Conservation (phyloP, 1,140 invertebrate genomes). For the Ctenoplectra terminalis region DNA sequence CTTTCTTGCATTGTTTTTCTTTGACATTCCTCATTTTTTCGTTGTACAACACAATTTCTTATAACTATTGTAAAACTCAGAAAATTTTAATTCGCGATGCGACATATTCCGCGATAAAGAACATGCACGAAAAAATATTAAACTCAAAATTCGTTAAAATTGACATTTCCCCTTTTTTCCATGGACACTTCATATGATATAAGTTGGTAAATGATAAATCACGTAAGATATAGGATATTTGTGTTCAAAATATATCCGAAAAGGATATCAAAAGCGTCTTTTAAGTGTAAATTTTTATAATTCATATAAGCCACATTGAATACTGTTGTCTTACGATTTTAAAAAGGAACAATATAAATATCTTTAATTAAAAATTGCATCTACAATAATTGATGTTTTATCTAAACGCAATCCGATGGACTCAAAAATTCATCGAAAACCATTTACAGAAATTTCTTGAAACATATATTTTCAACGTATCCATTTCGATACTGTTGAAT, state of each 20-base stretch:
- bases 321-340: neutral
- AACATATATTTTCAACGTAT: neutral
- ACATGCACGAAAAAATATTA: no score
- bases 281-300: neutral
- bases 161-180: no score
- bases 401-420: neutral
- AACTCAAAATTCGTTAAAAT: no score
- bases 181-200: no score
- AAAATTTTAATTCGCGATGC: no score
- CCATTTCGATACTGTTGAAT: neutral
- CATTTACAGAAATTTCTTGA: neutral
- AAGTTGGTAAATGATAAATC: neutral
- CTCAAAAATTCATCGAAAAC: neutral
- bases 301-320: neutral
- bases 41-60: no score
- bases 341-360: constrained; percentile 10
- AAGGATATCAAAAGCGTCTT: neutral
- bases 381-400: neutral
- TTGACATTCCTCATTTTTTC: no score
- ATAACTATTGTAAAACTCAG: no score
- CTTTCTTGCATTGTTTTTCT: no score
- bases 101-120: no score
- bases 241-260: neutral
- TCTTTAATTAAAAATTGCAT: neutral
- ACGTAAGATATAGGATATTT: neutral